Evolutionary conservation across 1,140 invertebrate genomes (phyloP), one percentile per base, ranked within the genome.

Genomic region (Whitmania pigra): DNA sequence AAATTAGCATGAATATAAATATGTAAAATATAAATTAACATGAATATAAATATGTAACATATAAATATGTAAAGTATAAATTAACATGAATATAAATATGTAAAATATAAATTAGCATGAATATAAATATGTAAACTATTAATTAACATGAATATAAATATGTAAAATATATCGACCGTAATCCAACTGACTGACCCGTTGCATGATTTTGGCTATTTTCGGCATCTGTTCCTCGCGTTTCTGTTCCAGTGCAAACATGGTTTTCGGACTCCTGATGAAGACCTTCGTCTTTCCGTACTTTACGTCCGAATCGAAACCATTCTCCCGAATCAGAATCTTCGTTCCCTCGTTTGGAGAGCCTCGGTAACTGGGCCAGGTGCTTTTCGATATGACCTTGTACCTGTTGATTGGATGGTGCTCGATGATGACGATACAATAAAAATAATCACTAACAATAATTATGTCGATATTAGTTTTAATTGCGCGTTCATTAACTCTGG

Each of bases 281-380:
- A 97, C 87, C 83, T 97, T 97, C 2, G 93, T 96, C 75, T 91
- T 89, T 18, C 94, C 94, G 77, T 91, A 95, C 78, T 91, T 90
- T 4, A 96, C 93, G 79, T 98, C 94, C 74, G 88, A 79, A 0
- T 84, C 82, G 73, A 94, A 89, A 29, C 87, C 86, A 77, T 89
- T 86, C 76, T 93, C 89, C 55, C 90, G 84, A 71, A 97, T 86
- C 60, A 98, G 86, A 63, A 89, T 88, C 78, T 87, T 83, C 0
- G 91, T 90, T 0, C 91, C 94, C 74, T 96, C 92, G 78, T 87
- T 87, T 67, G 89, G 88, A 55, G 79, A 86, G 29, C 88, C 88
- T 67, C 87, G 86, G 84, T 89, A 95, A 80, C 93, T 96, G 40
- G 94, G 94, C 93, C 93, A 97, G 4, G 93, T 97, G 79, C 89